These are phyloP conservation scores for Lagria hirta DNA, from an alignment of 2,888 invertebrate species.

Conservation along the genomic window DNA sequence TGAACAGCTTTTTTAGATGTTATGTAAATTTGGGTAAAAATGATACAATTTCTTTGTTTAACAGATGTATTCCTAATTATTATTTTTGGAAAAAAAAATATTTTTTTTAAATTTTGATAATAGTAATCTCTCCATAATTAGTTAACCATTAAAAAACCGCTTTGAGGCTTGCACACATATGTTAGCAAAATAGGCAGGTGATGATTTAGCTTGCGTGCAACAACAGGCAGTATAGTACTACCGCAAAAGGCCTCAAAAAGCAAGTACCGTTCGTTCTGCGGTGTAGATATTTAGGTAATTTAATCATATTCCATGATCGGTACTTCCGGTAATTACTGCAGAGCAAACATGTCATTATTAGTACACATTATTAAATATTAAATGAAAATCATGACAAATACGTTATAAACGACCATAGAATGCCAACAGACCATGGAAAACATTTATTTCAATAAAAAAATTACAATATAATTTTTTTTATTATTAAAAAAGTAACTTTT, in stretches of 20 bases:
- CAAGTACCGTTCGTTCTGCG: constrained; percentile 42
- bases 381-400: constrained; percentile 52
- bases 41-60: no score
- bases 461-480: no score
- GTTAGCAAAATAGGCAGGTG: no score
- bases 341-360: constrained; percentile 51
- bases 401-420: constrained; percentile 48
- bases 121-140: no score
- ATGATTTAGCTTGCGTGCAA: constrained; percentile 17
- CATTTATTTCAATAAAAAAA: constrained; percentile 17
- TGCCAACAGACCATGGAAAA: constrained; percentile 42
- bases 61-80: no score
- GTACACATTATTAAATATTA: constrained; percentile 50
- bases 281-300: constrained; percentile 49
- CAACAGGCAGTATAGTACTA: constrained; percentile 9
- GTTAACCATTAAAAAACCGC: no score
- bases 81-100: no score
- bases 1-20: no score
- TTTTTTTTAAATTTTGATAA: no score
- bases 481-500: no score
- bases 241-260: constrained; percentile 17
- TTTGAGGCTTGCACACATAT: no score
- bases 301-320: constrained; percentile 50
- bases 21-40: no score
- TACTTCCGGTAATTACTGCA: constrained; percentile 50